Conservation (phyloP, 2,888 invertebrate species). For the Philaethria dido region DNA sequence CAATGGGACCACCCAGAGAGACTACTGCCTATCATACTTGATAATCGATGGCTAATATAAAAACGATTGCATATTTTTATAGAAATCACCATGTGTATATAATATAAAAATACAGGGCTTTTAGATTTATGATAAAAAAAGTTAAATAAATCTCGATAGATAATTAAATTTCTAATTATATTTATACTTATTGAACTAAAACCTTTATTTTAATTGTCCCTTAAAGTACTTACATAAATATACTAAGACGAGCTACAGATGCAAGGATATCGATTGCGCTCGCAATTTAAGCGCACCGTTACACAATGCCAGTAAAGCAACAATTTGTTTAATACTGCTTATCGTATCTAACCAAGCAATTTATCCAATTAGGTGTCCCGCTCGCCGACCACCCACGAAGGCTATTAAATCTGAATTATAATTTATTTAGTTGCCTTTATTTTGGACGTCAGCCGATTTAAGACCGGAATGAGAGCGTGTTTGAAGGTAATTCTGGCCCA, state of each 20-base stretch:
- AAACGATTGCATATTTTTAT: constrained; percentile 32
- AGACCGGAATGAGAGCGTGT: constrained; percentile 39
- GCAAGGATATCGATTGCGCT: constrained; percentile 29
- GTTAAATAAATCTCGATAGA: no score
- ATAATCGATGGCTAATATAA: constrained; percentile 48
- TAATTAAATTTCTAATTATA: neutral
- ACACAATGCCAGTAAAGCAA: constrained; percentile 62
- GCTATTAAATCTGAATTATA: constrained; percentile 82
- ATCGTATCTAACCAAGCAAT: constrained; percentile 79
- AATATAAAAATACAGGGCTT: no score
- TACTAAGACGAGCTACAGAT: neutral
- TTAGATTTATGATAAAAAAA: no score
- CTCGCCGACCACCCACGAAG: constrained; percentile 71
- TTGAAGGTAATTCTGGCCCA: constrained; percentile 35
- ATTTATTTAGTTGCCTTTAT: constrained; percentile 76
- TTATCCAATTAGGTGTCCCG: constrained; percentile 78
- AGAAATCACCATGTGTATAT: neutral
- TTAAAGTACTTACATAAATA: neutral
- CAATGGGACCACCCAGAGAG: constrained; percentile 72
- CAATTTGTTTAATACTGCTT: constrained; percentile 79
- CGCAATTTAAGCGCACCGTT: constrained; percentile 40
- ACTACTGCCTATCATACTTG: constrained; percentile 54
- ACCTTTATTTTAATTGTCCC: neutral
- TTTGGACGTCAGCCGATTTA: constrained; percentile 45
- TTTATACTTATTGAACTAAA: neutral